These are phyloP conservation scores for Tenodera sinensis DNA, from an alignment of 2,888 invertebrate species.

Conservation along the genomic window DNA sequence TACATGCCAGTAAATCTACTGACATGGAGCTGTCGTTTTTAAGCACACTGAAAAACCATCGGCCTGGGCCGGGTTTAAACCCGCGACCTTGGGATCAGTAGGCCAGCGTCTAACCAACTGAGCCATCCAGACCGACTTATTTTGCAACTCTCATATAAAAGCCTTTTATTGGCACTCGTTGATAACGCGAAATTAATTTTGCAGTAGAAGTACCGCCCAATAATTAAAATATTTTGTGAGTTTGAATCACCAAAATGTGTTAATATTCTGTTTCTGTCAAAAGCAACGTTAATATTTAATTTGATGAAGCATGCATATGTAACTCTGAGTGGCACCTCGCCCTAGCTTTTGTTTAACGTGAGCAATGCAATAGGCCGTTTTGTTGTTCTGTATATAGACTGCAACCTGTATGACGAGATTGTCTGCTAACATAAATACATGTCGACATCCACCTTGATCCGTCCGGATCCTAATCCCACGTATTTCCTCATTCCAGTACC, in stretches of 20 bases:
- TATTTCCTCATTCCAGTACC: neutral
- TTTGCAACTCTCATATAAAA: too few species aligned
- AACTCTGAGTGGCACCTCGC: neutral
- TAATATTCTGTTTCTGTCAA: neutral
- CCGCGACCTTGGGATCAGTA: too few species aligned
- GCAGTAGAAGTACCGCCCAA: neutral
- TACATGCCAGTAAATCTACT: too few species aligned
- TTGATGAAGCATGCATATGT: neutral
- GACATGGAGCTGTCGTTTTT: too few species aligned
- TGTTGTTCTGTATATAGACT: neutral
- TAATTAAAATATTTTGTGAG: neutral
- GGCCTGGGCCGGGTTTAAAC: too few species aligned
- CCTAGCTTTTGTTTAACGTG: too few species aligned
- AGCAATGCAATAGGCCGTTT: neutral
- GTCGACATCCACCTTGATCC: neutral
- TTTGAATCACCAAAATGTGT: neutral
- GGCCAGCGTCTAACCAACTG: too few species aligned
- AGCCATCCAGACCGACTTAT: too few species aligned
- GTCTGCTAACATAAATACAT: constrained; percentile 1
- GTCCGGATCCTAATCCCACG: neutral
- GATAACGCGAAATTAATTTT: neutral
- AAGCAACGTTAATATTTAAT: neutral
- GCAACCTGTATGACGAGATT: neutral
- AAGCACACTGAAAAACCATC: too few species aligned
- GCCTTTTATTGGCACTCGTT: too few species aligned